A percentile compares a stretch with the other conserved stretches of the same genome.
Evolutionary conservation across 2,113 vertebrate species (phyloP).

Genomic region (Himantopus leucocephalus): DNA sequence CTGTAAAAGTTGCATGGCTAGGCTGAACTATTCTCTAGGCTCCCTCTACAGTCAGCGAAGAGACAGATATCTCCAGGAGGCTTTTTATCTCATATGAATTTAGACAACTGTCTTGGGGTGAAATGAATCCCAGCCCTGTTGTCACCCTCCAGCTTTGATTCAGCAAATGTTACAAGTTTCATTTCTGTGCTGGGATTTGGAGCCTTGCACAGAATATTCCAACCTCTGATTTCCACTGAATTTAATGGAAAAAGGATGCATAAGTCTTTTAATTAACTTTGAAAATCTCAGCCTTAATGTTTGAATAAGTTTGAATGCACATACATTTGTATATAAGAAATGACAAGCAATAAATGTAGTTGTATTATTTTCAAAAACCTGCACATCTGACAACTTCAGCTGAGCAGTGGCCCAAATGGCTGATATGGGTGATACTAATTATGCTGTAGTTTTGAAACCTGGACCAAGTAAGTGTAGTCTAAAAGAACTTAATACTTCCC

Average conservation of each 20-base stretch:
- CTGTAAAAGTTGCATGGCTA: background rate
- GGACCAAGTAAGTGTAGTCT: background rate
- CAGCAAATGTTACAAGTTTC: constrained; percentile 4
- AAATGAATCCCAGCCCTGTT: constrained; percentile 51
- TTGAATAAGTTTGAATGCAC: constrained; percentile 1
- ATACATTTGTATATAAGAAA: background rate
- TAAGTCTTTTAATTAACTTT: constrained; percentile 20
- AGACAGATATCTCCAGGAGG: constrained; percentile 39
- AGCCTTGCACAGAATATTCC: constrained; percentile 10
- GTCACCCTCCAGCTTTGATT: constrained; percentile 50
- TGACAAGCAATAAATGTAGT: background rate
- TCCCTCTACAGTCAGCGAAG: constrained; percentile 49
- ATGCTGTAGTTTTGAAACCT: background rate
- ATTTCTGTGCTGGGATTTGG: constrained; percentile 38
- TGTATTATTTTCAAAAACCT: background rate
- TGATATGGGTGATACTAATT: background rate
- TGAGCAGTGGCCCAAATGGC: background rate
- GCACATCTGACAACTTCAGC: background rate
- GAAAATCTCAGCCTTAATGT: background rate
- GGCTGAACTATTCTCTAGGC: constrained; percentile 30
- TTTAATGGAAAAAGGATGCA: background rate
- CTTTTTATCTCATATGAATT: constrained; percentile 56
- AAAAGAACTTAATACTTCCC: background rate
- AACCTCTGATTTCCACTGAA: background rate
- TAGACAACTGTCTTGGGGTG: constrained; percentile 57